phyloP scores from a whole-genome alignment of 2,113 vertebrate genomes.

The Recurvirostra avosetta region DNA sequence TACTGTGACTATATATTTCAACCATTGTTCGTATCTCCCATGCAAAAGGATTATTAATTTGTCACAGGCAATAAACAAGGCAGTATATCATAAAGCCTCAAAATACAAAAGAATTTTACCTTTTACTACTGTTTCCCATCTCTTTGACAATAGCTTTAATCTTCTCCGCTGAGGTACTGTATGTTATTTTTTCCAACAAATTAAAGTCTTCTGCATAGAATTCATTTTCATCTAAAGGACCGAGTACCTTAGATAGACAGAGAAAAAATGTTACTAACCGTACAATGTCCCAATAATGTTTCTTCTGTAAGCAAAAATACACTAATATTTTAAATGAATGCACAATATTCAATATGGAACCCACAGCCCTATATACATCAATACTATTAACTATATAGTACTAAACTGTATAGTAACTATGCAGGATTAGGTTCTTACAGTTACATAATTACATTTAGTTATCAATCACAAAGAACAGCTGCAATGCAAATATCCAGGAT shows the following conservation, averaged over 20 bases:
- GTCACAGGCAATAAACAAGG: not conserved
- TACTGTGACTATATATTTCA: not conserved
- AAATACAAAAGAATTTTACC: conserved; percentile 61
- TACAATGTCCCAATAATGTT: not conserved
- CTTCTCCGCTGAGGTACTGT: conserved; percentile 81
- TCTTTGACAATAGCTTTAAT: conserved; percentile 86
- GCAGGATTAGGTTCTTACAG: not conserved
- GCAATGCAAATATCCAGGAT: not conserved
- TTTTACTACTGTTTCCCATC: conserved; percentile 75
- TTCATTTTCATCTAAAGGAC: conserved; percentile 79
- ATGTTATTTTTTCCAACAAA: conserved; percentile 88
- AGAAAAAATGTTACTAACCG: not conserved
- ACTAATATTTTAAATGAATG: not conserved
- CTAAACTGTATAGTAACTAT: not conserved
- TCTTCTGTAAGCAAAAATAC: not conserved
- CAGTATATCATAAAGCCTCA: not conserved
- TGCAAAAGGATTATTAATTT: not conserved
- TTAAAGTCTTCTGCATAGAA: conserved; percentile 88
- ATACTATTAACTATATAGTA: not conserved
- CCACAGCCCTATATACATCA: not conserved
- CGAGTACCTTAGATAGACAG: conserved; percentile 77
- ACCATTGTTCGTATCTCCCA: not conserved
- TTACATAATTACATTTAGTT: not conserved
- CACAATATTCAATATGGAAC: not conserved
- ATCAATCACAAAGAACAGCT: not conserved